Conservation (phyloP, 2,797 vertebrate genomes). For the Poliocrania exsul region DNA sequence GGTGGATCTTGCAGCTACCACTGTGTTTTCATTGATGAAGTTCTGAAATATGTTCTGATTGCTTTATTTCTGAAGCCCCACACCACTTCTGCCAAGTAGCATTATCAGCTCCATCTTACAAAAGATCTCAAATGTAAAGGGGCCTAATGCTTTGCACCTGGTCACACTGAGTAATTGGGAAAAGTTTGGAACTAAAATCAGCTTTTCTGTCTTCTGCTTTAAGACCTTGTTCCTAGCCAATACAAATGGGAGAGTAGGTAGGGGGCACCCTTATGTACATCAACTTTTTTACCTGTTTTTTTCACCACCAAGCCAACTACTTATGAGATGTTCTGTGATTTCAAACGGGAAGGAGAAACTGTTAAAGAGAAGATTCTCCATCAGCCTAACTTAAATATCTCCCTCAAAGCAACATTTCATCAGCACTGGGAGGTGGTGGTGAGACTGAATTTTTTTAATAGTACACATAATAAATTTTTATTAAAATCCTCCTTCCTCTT, state of each 20-base stretch:
- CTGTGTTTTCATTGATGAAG: not conserved
- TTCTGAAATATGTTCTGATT: not conserved
- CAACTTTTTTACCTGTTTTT: not conserved
- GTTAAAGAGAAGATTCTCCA: not conserved
- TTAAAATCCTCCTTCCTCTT: not conserved
- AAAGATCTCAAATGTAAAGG: not conserved
- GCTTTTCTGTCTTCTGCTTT: not conserved
- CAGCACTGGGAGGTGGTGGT: not conserved
- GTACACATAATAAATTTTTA: not conserved
- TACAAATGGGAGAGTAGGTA: not conserved
- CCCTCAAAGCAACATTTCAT: not conserved
- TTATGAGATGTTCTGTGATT: not conserved
- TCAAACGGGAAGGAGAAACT: not conserved
- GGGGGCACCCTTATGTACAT: accelerated
- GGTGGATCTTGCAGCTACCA: not conserved
- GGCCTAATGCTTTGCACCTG: not conserved
- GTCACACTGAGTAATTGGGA: not conserved
- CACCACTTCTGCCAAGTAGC: not conserved
- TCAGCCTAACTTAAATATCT: not conserved
- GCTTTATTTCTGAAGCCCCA: not conserved
- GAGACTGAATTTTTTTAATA: not conserved
- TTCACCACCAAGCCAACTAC: not conserved
- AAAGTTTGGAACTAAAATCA: not conserved
- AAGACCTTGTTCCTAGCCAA: not conserved
- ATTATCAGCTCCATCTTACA: not conserved